phyloP scores from a whole-genome alignment of 2,797 vertebrate genomes.

The Peromyscus melanophrys region DNA sequence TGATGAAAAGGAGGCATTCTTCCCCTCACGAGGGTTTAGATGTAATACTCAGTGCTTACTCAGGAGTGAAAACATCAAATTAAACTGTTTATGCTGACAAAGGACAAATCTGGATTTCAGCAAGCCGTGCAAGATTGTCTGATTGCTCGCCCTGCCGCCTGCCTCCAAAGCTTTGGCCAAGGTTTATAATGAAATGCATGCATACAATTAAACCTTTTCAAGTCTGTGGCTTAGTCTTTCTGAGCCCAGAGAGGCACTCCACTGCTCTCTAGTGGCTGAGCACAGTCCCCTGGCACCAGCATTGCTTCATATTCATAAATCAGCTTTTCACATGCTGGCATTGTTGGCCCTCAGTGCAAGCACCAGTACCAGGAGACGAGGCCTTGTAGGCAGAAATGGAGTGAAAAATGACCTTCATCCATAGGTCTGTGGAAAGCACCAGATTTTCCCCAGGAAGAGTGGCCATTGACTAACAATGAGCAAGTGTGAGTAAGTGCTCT shows the following conservation, averaged over 20 bases:
- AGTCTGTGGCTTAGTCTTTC: slow-evolving; percentile 86
- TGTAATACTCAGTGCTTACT: slow-evolving; percentile 95
- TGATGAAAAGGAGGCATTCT: slow-evolving; percentile 91
- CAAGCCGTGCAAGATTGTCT: slow-evolving; percentile 96
- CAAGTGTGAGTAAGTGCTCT: slow-evolving; percentile 93
- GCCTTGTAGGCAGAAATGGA: slow-evolving; percentile 85
- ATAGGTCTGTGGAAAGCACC: slow-evolving; percentile 85
- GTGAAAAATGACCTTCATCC: slow-evolving; percentile 91
- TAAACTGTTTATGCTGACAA: slow-evolving; percentile 99
- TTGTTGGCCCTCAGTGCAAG: slow-evolving; percentile 85
- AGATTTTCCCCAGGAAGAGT: slow-evolving; percentile 89
- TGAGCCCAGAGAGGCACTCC: slow-evolving; percentile 81
- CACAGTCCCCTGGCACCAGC: slow-evolving; percentile 83
- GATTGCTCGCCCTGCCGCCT: slow-evolving; percentile 93
- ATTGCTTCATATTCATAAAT: slow-evolving; percentile 91
- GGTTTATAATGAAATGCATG: slow-evolving; percentile 94
- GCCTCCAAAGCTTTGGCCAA: slow-evolving; percentile 91
- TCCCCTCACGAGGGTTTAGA: slow-evolving; percentile 91
- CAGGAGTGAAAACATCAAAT: slow-evolving; percentile 98
- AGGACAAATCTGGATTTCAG: slow-evolving; percentile 96
- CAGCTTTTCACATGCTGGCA: slow-evolving; percentile 88
- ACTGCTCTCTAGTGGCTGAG: slow-evolving; percentile 88
- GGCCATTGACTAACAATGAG: slow-evolving; percentile 95
- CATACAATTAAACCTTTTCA: slow-evolving; percentile 93
- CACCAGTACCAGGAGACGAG: slow-evolving; percentile 83